Evolutionary conservation across 2,888 invertebrate genomes (phyloP).

Genomic region (Epinotia brunnichana): DNA sequence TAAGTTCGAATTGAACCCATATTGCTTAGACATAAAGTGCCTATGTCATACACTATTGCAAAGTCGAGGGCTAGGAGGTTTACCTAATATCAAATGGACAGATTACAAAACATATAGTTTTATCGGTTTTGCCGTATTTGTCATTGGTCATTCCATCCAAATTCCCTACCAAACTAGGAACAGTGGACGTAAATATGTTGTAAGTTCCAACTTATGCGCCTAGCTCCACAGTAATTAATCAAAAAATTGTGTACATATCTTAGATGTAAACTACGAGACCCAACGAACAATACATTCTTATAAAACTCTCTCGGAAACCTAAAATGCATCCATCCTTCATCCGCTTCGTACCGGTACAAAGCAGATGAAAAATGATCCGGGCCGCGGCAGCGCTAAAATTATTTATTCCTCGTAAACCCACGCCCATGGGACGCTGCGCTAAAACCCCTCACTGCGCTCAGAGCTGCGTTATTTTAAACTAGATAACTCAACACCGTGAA

Average conservation of each 20-base stretch:
- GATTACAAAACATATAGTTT: too few species aligned
- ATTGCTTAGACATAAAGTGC: too few species aligned
- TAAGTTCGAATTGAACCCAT: too few species aligned
- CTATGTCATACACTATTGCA: too few species aligned
- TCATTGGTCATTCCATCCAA: too few species aligned
- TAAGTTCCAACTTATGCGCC: too few species aligned
- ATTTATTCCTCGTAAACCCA: conserved; percentile 47
- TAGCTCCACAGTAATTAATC: background rate
- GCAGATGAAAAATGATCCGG: conserved; percentile 66
- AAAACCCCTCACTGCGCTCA: conserved; percentile 13
- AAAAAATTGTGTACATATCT: background rate
- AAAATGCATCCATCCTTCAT: conserved; percentile 53
- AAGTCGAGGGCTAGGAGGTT: too few species aligned
- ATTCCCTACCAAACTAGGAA: too few species aligned
- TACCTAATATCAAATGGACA: too few species aligned
- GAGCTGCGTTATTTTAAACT: conserved; percentile 18
- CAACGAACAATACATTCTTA: background rate
- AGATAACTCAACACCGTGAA: background rate
- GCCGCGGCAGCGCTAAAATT: conserved; percentile 58
- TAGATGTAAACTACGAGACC: background rate
- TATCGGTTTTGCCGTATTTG: too few species aligned
- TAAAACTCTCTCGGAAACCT: conserved; percentile 16
- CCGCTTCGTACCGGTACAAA: conserved; percentile 49
- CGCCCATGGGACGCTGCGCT: background rate
- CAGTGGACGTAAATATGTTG: too few species aligned